Percentiles rank a stretch among this genome's conserved stretches.
phyloP scores from a whole-genome alignment of 2,888 invertebrate genomes.

The Dasypolia templi region DNA sequence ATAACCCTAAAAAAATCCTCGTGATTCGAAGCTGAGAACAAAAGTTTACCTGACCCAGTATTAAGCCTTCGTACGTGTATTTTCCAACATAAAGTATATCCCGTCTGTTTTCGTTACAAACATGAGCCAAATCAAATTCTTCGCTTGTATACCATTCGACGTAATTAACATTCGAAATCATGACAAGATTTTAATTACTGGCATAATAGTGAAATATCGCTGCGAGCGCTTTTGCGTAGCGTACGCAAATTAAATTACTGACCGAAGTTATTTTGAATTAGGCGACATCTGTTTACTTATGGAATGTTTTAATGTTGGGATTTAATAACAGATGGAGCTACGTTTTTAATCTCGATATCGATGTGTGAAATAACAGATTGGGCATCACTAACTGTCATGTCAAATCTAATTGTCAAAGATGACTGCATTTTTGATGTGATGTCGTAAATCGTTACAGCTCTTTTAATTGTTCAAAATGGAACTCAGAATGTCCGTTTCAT shows the following conservation, averaged over 20 bases:
- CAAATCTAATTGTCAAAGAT: no score
- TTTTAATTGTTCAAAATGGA: no score
- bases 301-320: neutral
- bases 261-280: constrained; percentile 1
- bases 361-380: no score
- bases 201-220: constrained; percentile 54
- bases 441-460: no score
- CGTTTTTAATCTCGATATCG: no score
- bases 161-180: constrained; percentile 62
- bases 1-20: constrained; percentile 45
- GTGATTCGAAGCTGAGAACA: constrained; percentile 54
- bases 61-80: constrained; percentile 43
- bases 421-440: no score
- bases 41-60: constrained; percentile 75
- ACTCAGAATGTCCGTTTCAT: no score
- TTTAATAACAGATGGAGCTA: constrained; percentile 6
- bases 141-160: constrained; percentile 27
- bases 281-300: neutral
- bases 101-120: constrained; percentile 35
- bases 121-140: constrained; percentile 51
- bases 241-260: constrained; percentile 28
- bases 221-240: constrained; percentile 20
- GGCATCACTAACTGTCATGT: no score
- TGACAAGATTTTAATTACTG: constrained; percentile 64
- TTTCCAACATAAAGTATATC: constrained; percentile 59